phyloP scores from a whole-genome alignment of 2,113 vertebrate species.

The Suricata suricatta region DNA sequence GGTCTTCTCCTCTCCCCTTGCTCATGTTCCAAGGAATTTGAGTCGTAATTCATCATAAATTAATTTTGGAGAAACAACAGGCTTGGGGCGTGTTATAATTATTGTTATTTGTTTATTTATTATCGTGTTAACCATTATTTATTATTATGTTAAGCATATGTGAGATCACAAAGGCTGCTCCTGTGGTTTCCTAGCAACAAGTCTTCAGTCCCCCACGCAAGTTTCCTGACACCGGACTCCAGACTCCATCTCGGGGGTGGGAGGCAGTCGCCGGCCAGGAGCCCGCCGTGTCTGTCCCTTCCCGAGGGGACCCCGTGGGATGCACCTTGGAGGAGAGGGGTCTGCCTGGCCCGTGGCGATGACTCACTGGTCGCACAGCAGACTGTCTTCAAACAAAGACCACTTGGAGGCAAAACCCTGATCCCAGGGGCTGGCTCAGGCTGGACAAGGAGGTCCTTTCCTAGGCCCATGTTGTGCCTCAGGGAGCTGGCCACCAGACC shows the following conservation, averaged over 20 bases:
- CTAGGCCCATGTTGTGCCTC: not conserved
- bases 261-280: rapidly evolving
- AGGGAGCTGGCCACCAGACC: not conserved
- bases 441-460: not conserved
- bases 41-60: slow-evolving; percentile 86
- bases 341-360: not conserved
- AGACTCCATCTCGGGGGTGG: not conserved
- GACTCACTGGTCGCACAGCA: not conserved
- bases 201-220: slow-evolving; percentile 60
- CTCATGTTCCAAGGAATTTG: slow-evolving; percentile 77
- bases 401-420: not conserved
- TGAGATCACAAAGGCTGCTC: slow-evolving; percentile 84
- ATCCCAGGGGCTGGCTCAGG: not conserved
- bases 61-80: slow-evolving; percentile 85
- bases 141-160: slow-evolving; percentile 80
- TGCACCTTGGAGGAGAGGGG: not conserved
- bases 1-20: slow-evolving; percentile 54
- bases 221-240: not conserved
- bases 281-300: rapidly evolving
- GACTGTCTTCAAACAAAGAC: not conserved
- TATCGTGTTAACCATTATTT: slow-evolving; percentile 85
- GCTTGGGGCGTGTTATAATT: slow-evolving; percentile 86
- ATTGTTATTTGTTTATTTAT: slow-evolving; percentile 88
- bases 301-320: not conserved
- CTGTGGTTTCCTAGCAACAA: slow-evolving; percentile 84